These are phyloP conservation scores for Falco novaeseelandiae DNA, from an alignment of 2,797 vertebrate genomes.

Conservation along the genomic window DNA sequence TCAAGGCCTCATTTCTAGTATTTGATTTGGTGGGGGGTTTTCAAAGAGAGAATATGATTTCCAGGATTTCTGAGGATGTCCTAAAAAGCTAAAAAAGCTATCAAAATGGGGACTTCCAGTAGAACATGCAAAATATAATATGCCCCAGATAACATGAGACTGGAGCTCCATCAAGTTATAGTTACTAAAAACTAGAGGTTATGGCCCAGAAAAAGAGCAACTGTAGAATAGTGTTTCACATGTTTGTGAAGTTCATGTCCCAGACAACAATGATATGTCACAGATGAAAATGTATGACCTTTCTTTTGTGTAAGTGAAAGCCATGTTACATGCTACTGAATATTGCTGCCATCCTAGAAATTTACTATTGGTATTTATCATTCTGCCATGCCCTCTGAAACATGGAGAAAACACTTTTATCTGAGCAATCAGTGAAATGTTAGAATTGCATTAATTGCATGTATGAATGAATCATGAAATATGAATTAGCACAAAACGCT, in stretches of 20 bases:
- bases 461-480: neutral
- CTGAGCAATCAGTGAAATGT: neutral
- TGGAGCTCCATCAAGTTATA: neutral
- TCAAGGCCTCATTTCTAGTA: neutral
- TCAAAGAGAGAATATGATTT: neutral
- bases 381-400: conserved; percentile 36
- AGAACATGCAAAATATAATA: neutral
- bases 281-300: conserved; percentile 53
- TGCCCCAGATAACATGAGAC: accelerated
- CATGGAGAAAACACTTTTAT: neutral
- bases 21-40: neutral
- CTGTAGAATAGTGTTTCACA: neutral
- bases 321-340: conserved; percentile 4
- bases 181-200: neutral
- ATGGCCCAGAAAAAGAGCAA: neutral
- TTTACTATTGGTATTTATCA: conserved; percentile 22
- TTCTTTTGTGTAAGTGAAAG: conserved; percentile 32
- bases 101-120: neutral
- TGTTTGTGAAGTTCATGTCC: neutral
- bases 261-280: neutral
- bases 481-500: neutral
- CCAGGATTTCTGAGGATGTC: neutral
- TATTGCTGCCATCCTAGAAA: conserved; percentile 16
- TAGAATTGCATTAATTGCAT: conserved; percentile 21
- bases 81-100: neutral